A percentile compares a stretch with the other conserved stretches of the same genome.
These are phyloP conservation scores for Drosophila gunungcola DNA, from an alignment of 1,140 invertebrate genomes.

Conservation along the genomic window DNA sequence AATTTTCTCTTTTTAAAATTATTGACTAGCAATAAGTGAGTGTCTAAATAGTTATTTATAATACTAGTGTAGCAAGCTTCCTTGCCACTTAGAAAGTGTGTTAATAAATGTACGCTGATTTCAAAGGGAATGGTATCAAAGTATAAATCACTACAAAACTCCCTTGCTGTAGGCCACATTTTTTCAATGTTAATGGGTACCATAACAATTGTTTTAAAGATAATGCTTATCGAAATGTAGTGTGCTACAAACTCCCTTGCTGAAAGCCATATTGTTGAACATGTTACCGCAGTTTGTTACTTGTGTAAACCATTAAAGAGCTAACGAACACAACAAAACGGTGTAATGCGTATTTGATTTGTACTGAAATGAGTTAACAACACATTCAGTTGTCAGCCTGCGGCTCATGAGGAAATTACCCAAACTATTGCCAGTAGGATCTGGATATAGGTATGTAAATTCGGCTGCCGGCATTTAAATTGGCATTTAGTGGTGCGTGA, in stretches of 20 bases:
- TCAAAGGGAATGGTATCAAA: too few species aligned
- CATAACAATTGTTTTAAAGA: not conserved
- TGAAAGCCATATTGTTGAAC: constrained; percentile 16
- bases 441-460: constrained; percentile 6
- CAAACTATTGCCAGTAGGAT: constrained; percentile 39
- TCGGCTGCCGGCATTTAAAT: constrained; percentile 56
- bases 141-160: too few species aligned
- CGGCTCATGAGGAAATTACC: constrained; percentile 1
- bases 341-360: constrained; percentile 6
- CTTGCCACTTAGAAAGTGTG: not conserved
- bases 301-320: constrained; percentile 42
- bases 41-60: constrained; percentile 16
- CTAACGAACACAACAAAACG: constrained; percentile 20
- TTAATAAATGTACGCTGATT: not conserved
- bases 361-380: constrained; percentile 1
- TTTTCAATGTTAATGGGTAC: not conserved
- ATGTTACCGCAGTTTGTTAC: constrained; percentile 10
- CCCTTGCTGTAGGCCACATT: too few species aligned
- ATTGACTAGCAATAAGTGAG: not conserved
- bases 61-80: not conserved
- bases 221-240: constrained; percentile 13
- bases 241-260: constrained; percentile 7
- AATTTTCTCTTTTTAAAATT: not conserved
- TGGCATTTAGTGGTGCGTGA: constrained; percentile 52
- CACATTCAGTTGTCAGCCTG: constrained; percentile 6